Percentiles rank a stretch among this genome's conserved stretches.
These are phyloP conservation scores for Neofelis nebulosa DNA, from an alignment of 2,113 vertebrate genomes.

Conservation along the genomic window DNA sequence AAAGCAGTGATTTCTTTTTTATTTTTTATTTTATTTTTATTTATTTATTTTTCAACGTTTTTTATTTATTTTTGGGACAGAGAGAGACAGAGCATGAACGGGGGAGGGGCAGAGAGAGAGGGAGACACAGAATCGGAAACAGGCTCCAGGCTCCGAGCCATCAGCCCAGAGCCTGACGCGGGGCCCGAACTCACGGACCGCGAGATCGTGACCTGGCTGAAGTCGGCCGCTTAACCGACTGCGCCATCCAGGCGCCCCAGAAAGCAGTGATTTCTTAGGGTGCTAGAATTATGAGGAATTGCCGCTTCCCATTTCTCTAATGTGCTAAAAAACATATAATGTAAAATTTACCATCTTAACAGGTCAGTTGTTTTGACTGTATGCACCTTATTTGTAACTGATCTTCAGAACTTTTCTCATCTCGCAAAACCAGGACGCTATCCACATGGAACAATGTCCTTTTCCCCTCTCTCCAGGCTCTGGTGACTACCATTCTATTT, in stretches of 20 bases:
- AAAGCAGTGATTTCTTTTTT: not conserved
- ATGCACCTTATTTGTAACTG: not conserved
- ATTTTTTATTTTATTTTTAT: too few relatives aligned
- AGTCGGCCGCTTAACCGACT: too few relatives aligned
- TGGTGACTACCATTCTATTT: not conserved
- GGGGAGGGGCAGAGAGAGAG: too few relatives aligned
- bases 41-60: too few relatives aligned
- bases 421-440: not conserved
- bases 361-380: not conserved
- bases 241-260: too few relatives aligned
- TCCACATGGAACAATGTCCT: not conserved
- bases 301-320: not conserved
- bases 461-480: not conserved
- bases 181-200: too few relatives aligned
- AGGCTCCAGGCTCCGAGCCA: too few relatives aligned
- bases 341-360: not conserved
- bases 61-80: too few relatives aligned
- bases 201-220: too few relatives aligned
- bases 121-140: too few relatives aligned
- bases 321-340: not conserved
- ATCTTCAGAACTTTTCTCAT: not conserved
- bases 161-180: too few relatives aligned
- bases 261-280: not conserved
- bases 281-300: not conserved
- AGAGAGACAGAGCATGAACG: too few relatives aligned